A percentile compares a stretch with the other conserved stretches of the same genome.
phyloP scores from a whole-genome alignment of 2,797 vertebrate genomes.

The Leptatherina wallacei region DNA sequence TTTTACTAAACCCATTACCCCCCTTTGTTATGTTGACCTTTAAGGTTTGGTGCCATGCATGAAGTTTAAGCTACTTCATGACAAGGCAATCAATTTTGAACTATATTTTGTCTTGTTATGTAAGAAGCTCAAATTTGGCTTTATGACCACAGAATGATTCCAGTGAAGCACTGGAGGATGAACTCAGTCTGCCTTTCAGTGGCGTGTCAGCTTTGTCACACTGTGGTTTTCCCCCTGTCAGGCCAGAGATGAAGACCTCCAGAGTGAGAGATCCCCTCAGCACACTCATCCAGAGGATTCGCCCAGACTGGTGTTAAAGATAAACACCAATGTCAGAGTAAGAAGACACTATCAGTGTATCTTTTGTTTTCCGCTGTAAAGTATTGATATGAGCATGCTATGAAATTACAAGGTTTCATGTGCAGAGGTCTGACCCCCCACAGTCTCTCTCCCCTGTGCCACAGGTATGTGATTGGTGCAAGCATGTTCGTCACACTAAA shows the following conservation, averaged over 20 bases:
- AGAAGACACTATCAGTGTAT: conserved; percentile 57
- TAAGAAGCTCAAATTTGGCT: conserved; percentile 54
- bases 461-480: conserved; percentile 99
- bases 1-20: conserved; percentile 48
- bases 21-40: conserved; percentile 52
- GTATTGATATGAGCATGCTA: conserved; percentile 17
- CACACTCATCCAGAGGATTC: conserved; percentile 77
- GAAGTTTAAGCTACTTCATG: conserved; percentile 35
- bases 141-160: conserved; percentile 42
- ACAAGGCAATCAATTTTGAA: conserved; percentile 44
- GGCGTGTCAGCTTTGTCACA: conserved; percentile 37
- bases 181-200: conserved; percentile 27
- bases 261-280: conserved; percentile 78
- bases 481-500: conserved; percentile 98
- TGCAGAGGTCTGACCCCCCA: conserved; percentile 60
- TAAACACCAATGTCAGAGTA: conserved; percentile 83
- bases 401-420: conserved; percentile 33
- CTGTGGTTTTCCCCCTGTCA: conserved; percentile 64
- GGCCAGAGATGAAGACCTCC: conserved; percentile 83
- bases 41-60: conserved; percentile 23
- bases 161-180: conserved; percentile 17
- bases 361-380: conserved; percentile 42
- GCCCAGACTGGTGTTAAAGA: conserved; percentile 80
- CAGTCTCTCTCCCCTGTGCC: conserved; percentile 82
- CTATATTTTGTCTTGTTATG: conserved; percentile 50